Percentiles rank a stretch among this genome's conserved stretches.
phyloP scores from a whole-genome alignment of 2,888 invertebrate genomes.

The Lasioglossum leucozonium region DNA sequence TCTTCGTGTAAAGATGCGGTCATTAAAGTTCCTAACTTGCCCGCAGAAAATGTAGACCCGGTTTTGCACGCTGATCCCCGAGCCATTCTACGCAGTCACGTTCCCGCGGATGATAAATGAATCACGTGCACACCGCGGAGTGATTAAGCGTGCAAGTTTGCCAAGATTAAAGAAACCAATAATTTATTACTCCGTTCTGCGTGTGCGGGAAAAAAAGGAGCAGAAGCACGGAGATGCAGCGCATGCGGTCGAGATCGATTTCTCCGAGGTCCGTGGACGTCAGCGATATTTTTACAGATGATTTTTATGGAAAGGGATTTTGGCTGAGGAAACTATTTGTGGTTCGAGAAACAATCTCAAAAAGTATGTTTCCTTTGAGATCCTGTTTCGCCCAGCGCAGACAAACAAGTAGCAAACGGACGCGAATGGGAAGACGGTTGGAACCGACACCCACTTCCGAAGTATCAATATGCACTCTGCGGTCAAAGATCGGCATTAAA shows the following conservation, averaged over 20 bases:
- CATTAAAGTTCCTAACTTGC: neutral
- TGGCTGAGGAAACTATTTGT: neutral
- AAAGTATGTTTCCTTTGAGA: neutral
- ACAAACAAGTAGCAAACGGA: neutral
- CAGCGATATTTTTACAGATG: neutral
- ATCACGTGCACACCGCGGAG: slow-evolving; percentile 6
- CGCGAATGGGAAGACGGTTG: neutral
- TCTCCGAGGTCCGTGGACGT: neutral
- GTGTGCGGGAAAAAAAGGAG: neutral
- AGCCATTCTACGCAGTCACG: slow-evolving; percentile 5
- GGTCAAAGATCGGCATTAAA: slow-evolving; percentile 68
- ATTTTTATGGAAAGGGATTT: neutral
- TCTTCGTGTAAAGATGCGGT: slow-evolving; percentile 10
- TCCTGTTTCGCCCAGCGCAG: neutral
- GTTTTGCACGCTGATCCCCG: neutral
- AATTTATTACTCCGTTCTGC: neutral
- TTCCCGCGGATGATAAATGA: slow-evolving; percentile 1
- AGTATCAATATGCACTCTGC: slow-evolving; percentile 57
- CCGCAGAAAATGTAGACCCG: neutral
- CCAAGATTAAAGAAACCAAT: slow-evolving; percentile 4
- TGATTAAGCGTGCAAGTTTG: neutral
- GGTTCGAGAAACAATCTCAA: neutral
- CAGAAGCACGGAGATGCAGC: neutral
- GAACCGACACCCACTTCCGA: slow-evolving; percentile 28
- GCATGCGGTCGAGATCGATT: neutral